Base-by-base conservation (phyloP, 2,797 vertebrate species). In the Alcedo quadribrachys region DNA sequence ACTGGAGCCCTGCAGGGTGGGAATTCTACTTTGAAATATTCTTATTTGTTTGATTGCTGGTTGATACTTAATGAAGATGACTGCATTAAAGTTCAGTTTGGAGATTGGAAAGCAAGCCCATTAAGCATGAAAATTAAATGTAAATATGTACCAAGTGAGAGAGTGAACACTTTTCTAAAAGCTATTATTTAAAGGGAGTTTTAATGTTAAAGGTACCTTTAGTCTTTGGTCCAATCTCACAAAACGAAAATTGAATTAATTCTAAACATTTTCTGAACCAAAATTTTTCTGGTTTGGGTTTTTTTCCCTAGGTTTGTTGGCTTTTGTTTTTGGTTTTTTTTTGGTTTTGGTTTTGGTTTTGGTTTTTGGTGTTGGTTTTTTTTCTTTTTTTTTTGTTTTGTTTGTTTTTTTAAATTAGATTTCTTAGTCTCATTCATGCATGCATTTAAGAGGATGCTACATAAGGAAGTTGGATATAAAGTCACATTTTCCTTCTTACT, bases 31-130 rank as follows among this genome's bases (percentile, higher is more conserved):
- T 97, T 97, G 89, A 97, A 96, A 96, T 93, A 30, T 93, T 93
- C 86, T 95, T 98, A 94, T 97, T 97, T 97, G 87, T 96, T 97
- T 96, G 96, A 97, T 97, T 95, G 66, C 91, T 95, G 62, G 83
- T 79, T 96, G 93, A 96, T 92, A 85, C 66, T 95, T 97, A 97
- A 96, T 96, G 95, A 96, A 95, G 89, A 93, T 88, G 63, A 85
- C 96, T 92, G 46, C 50, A 91, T 87, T 93, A 66, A 66, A 92
- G 73, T 94, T 95, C 54, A 92, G 51, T 85, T 75, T 85, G 71
- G 78, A 90, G 37, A 94, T 78, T 92, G 73, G 65, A 94, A 92
- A 93, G 33, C 45, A 92, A 91, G 57, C 63, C 81, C 73, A 95
- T 92, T 77, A 85, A 81, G 42, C 85, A 69, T 87, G 78, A 96